These are phyloP conservation scores for Ephydatia muelleri DNA, from an alignment of 37 sponge, comb jelly and placozoan species.

Conservation along the genomic window DNA sequence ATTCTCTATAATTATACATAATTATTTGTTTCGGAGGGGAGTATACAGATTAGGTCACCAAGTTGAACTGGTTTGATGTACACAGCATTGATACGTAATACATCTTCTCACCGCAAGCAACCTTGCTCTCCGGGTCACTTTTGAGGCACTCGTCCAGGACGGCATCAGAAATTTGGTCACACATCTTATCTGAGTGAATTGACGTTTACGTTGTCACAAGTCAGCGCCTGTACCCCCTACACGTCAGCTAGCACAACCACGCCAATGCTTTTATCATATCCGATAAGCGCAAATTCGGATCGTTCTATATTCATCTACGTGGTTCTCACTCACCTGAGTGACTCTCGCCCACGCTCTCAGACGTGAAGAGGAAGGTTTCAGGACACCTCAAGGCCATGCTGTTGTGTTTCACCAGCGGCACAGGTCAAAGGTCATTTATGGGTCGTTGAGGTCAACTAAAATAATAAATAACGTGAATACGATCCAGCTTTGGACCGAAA, in stretches of 20 bases:
- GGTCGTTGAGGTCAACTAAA: too few relatives aligned
- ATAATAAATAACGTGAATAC: too few relatives aligned
- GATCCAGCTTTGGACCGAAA: too few relatives aligned
- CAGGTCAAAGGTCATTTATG: too few relatives aligned
- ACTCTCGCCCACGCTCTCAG: constrained; percentile 98
- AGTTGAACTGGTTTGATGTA: too few relatives aligned
- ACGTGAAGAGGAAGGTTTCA: constrained; percentile 92
- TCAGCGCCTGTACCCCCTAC: too few relatives aligned
- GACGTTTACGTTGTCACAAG: neutral
- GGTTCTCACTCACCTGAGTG: constrained; percentile 82
- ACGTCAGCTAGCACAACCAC: too few relatives aligned
- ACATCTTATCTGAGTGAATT: constrained; percentile 56
- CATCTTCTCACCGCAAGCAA: constrained; percentile 79
- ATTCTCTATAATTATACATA: neutral
- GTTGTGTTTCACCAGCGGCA: too few relatives aligned
- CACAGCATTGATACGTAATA: neutral
- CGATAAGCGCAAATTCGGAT: too few relatives aligned
- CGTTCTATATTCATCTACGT: neutral
- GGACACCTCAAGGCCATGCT: too few relatives aligned
- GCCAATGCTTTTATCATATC: too few relatives aligned
- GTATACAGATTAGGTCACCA: too few relatives aligned
- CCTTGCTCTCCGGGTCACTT: constrained; percentile 79
- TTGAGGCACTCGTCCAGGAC: constrained; percentile 84
- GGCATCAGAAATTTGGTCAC: constrained; percentile 92
- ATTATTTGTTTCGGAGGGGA: neutral